phyloP scores from a whole-genome alignment of 1,140 invertebrate genomes.

The Papilio aristodemus region DNA sequence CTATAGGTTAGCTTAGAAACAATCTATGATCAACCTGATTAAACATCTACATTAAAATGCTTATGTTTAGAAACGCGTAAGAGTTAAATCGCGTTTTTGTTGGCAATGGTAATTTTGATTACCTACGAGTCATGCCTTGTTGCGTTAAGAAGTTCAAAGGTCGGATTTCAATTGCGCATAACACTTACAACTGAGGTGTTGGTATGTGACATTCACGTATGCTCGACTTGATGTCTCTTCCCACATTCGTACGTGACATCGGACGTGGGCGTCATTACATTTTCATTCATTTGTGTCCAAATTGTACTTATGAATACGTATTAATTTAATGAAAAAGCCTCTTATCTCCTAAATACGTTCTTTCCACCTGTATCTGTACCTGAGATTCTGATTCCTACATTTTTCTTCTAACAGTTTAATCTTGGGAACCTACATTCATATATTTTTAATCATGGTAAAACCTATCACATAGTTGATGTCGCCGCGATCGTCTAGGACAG shows the following conservation, averaged over 20 bases:
- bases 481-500: too few relatives aligned
- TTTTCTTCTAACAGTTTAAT: too few relatives aligned
- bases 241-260: not conserved
- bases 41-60: not conserved
- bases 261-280: not conserved
- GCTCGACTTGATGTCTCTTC: not conserved
- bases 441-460: too few relatives aligned
- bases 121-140: slow-evolving; percentile 9
- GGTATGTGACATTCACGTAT: not conserved
- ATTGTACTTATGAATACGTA: too few relatives aligned
- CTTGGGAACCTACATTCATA: too few relatives aligned
- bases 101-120: not conserved
- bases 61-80: not conserved
- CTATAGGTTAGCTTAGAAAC: too few relatives aligned
- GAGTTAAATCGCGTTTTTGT: not conserved
- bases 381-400: too few relatives aligned
- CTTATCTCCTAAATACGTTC: too few relatives aligned
- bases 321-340: too few relatives aligned
- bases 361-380: too few relatives aligned
- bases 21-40: too few relatives aligned
- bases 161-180: slow-evolving; percentile 13
- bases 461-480: too few relatives aligned
- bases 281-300: not conserved
- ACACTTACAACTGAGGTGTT: not conserved
- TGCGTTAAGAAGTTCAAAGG: slow-evolving; percentile 13